A percentile compares a stretch with the other conserved stretches of the same genome.
phyloP scores from a whole-genome alignment of 2,113 vertebrate species.

The Pungitius pungitius region DNA sequence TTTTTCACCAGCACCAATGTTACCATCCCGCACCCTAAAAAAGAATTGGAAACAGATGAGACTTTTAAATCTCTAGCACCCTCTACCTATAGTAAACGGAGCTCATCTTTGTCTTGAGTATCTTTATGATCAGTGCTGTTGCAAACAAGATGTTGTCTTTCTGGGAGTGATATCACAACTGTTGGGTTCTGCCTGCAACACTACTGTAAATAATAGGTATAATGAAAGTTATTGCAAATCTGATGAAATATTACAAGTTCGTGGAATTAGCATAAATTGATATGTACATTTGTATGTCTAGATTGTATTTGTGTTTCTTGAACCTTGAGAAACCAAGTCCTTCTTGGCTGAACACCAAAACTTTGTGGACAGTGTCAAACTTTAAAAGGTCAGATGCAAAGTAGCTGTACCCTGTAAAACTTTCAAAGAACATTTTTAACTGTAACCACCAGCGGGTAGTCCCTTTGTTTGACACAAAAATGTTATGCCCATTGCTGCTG shows the following conservation, averaged over 20 bases:
- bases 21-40: neutral
- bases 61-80: constrained; percentile 39
- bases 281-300: neutral
- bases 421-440: constrained; percentile 24
- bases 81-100: constrained; percentile 32
- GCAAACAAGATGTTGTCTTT: neutral
- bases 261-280: neutral
- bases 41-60: neutral
- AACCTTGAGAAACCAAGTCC: neutral
- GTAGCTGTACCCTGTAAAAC: constrained; percentile 43
- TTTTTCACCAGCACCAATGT: neutral
- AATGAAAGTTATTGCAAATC: neutral
- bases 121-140: neutral
- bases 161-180: neutral
- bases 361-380: neutral
- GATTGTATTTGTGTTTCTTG: neutral
- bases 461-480: constrained; percentile 34
- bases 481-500: neutral
- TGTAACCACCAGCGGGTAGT: neutral
- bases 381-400: constrained; percentile 66
- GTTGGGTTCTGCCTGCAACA: neutral
- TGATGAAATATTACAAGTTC: neutral
- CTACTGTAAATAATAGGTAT: neutral
- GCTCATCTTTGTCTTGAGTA: neutral
- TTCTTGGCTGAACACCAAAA: constrained; percentile 16